Conservation (phyloP, 2,113 vertebrate species). For the Lampris incognitus region DNA sequence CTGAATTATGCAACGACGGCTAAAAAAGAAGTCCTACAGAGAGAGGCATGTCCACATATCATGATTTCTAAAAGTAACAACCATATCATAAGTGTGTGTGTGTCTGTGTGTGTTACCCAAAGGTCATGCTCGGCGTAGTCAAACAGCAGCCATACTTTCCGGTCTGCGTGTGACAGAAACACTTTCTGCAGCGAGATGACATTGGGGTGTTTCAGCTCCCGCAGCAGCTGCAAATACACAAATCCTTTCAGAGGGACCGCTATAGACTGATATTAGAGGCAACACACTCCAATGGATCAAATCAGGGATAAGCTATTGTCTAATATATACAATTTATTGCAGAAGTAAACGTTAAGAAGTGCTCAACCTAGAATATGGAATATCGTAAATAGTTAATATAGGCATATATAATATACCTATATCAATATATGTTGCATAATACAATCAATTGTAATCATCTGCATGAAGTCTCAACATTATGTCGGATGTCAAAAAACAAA, state of each 20-base stretch:
- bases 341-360: background rate
- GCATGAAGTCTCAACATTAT: too few relatives aligned
- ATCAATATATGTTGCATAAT: too few relatives aligned
- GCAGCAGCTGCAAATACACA: slow-evolving; percentile 90
- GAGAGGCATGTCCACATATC: background rate
- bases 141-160: slow-evolving; percentile 99
- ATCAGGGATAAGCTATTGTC: slow-evolving; percentile 16
- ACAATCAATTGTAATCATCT: too few relatives aligned
- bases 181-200: slow-evolving; percentile 99
- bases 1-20: too few relatives aligned
- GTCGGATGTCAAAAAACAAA: slow-evolving; percentile 23
- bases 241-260: slow-evolving; percentile 31
- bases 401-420: too few relatives aligned
- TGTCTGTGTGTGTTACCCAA: slow-evolving; percentile 88
- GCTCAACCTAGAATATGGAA: too few relatives aligned
- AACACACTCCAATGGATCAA: slow-evolving; percentile 20
- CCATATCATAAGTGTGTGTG: background rate
- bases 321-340: background rate
- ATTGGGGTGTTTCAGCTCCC: slow-evolving; percentile 98
- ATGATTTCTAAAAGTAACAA: background rate
- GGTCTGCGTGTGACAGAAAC: slow-evolving; percentile 98
- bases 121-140: slow-evolving; percentile 99
- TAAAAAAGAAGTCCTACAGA: background rate
- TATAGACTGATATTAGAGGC: background rate
- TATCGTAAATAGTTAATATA: too few relatives aligned